Evolutionary conservation across 2,797 vertebrate genomes (phyloP), one percentile per base, ranked within the genome.

Genomic region (Lutjanus campechanus): DNA sequence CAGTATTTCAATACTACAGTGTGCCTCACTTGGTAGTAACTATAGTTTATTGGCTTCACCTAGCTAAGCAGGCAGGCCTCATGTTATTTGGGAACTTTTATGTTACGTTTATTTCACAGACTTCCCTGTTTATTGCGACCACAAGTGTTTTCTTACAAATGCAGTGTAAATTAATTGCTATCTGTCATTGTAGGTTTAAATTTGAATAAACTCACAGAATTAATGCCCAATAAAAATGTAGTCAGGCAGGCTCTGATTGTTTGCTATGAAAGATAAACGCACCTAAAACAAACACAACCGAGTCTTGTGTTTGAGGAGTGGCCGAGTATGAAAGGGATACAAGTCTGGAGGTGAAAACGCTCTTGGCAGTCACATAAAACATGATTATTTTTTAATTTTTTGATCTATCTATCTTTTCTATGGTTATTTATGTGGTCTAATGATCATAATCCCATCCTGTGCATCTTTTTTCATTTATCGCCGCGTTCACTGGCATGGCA

Each of bases 1-100:
- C 73, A n/a, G 20, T 90, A 75, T 88, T 76, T 90, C 76, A 78
- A 7, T 17, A 10, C 61, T 81, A 43, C 16, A 75, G 70, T 53
- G 69, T 54, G 60, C 13, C 67, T 87, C 47, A 46, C 75, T 69
- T 54, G 74, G 89, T 56, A 76, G 50, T 88, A 81, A 81, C 80
- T 88, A 58, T 83, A 60, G 54, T 91, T 93, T 88, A 90, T 85
- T 87, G 62, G 73, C 68, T 70, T 77, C 76, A 62, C 67, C 36
- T 3, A 16, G 12, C 46, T 15, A 49, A 83, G 68, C 73, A 44
- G 36, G 29, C 65, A 41, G 54, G 56, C 66, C 59, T 56, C 9
- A 8, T 86, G 75, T 77, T 84, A 73, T 88, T 87, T 47, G 17
- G 65, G 29, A 25, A 61, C 25, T 49, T 79, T 78, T 79, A 71